phyloP scores from a whole-genome alignment of 2,797 vertebrate species.

The Crossoptilon crossoptilon region DNA sequence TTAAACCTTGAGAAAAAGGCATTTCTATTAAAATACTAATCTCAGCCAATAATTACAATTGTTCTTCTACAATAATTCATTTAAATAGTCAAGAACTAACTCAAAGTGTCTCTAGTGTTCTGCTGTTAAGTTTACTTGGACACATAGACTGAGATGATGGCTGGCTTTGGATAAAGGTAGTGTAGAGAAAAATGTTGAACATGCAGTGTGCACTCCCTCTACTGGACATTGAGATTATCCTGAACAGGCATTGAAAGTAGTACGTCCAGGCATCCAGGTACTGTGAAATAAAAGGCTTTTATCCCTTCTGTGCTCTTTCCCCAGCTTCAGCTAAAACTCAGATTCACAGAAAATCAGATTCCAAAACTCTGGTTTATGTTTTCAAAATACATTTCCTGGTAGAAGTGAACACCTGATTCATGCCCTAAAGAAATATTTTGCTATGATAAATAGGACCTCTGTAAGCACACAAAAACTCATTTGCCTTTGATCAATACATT shows the following conservation, averaged over 20 bases:
- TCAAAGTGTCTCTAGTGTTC: not conserved
- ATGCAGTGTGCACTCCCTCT: conserved; percentile 71
- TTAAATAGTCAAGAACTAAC: not conserved
- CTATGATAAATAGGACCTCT: accelerated
- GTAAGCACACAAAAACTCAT: not conserved
- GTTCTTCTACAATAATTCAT: not conserved
- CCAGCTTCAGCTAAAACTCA: not conserved
- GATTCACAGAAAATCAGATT: not conserved
- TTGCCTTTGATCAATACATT: not conserved
- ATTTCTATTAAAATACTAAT: not conserved
- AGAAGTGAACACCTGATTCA: not conserved
- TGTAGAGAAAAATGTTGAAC: not conserved
- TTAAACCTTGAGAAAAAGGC: not conserved
- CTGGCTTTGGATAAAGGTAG: not conserved
- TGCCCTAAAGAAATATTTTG: not conserved
- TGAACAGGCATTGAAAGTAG: not conserved
- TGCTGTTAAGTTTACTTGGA: not conserved
- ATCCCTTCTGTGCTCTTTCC: not conserved
- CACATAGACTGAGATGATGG: not conserved
- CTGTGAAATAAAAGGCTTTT: accelerated
- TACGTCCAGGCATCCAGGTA: accelerated
- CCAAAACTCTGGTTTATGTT: not conserved
- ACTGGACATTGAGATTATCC: conserved; percentile 47
- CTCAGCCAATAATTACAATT: not conserved
- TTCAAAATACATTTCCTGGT: not conserved